Conservation (phyloP, 2,888 invertebrate genomes). For the Erpobdella octoculata region DNA sequence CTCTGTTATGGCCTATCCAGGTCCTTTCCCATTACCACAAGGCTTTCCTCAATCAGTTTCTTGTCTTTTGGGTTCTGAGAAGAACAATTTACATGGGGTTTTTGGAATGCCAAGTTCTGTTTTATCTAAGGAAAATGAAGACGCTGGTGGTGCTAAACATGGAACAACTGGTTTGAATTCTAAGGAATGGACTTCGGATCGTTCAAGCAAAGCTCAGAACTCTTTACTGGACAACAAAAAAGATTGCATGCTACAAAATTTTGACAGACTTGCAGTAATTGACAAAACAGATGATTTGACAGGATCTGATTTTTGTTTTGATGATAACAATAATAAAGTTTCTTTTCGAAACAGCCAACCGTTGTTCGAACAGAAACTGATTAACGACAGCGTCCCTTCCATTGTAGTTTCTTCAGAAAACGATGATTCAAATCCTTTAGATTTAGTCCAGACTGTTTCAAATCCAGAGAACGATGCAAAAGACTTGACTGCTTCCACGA, state of each 20-base stretch:
- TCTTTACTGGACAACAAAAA: not conserved
- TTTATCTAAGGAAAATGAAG: too few relatives aligned
- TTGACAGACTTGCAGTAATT: not conserved
- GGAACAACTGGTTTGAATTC: not conserved
- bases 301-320: not conserved
- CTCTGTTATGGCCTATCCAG: not conserved
- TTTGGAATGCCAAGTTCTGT: too few relatives aligned
- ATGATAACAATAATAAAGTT: not conserved
- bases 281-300: not conserved
- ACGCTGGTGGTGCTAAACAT: not conserved
- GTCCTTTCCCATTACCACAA: not conserved
- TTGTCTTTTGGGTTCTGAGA: not conserved
- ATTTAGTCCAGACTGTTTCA: not conserved
- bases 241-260: conserved; percentile 6
- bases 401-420: not conserved
- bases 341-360: not conserved
- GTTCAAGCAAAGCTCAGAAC: not conserved
- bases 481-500: not conserved
- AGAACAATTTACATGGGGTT: too few relatives aligned
- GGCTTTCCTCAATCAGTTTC: not conserved
- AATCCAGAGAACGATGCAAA: not conserved
- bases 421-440: not conserved
- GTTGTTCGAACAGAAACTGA: not conserved
- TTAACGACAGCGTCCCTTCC: not conserved
- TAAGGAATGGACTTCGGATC: too few relatives aligned